Base-by-base conservation (phyloP, 2,888 invertebrate species). In the Callyntrura sp. region DNA sequence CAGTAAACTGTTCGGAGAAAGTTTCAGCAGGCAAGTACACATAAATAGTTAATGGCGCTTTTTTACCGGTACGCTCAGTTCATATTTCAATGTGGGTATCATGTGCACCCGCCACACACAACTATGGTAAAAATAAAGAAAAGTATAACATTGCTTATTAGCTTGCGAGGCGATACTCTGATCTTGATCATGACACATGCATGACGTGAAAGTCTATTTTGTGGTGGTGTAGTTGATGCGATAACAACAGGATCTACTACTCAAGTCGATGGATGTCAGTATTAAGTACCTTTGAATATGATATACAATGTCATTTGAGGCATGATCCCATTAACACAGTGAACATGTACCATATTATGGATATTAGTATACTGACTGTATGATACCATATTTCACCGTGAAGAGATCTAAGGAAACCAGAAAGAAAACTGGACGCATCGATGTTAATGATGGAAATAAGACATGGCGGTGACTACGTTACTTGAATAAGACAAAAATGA, bases 61-160 rank as follows among this genome's bases (percentile, higher is more conserved):
- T 51, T 45, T 5, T 11, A 45, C 5, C 5, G 11, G 51, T 51
- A 5, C 6, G 51, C 11, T 51, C 51, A 9, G 51, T 51, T 51
- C 51, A 14, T 51, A 51, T 51, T 14, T 51, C 51, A 51, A 14
- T 6, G 17, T 9, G 5, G 11, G 11, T n/a, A 51, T 51, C 57
- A 60, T 60, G 60, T 65, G n/a, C 25, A 65, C 25, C 28, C 11
- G n/a, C n/a, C n/a, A n/a, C n/a, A n/a, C n/a, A n/a, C n/a, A n/a
- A n/a, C n/a, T n/a, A n/a, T n/a, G n/a, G n/a, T n/a, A n/a, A n/a
- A n/a, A n/a, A n/a, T n/a, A n/a, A n/a, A 12, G 12, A 51, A 51
- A 51, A 51, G 14, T 51, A n/a, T 11, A 1, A 82, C 65, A 68
- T 68, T 83, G 68, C 83, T 83, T 51, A 68, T 83, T 83, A 83